Base-by-base conservation (phyloP, 2,113 vertebrate species). In the Columba janthina region DNA sequence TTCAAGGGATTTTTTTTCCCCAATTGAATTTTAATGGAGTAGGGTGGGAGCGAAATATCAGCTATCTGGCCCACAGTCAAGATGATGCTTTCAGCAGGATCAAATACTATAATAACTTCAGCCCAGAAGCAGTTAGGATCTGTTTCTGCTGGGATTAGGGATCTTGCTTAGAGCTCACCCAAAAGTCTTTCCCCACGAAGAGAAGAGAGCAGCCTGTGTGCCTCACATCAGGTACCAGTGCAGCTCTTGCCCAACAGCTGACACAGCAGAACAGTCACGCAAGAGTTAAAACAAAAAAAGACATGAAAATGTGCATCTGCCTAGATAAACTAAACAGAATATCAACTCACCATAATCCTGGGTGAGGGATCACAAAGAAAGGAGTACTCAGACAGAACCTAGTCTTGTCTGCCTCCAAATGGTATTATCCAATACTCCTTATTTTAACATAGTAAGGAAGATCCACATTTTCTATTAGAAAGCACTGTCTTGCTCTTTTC, bases 31-130 rank as follows among this genome's bases (percentile, higher is more conserved):
- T 86, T 58, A 62, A 8, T 1, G 5, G 4, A 0, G 2, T 50
- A 4, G 0, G 2, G 4, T 5, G 5, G 17, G 3, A 31, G 17
- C 2, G 0, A 64, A 65, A 56, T 34, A 73, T 31, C 77, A 73
- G 67, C n/a, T 46, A 4, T 17, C 22, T 32, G 22, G 22, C 32
- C 57, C 28, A 20, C 26, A 76, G 21, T 3, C 8, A 51, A 57
- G 40, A 34, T 2, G 3, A 17, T 0, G 1, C 10, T 46, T 46
- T 46, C 60, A 66, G 51, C 26, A 42, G 29, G 42, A 50, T 44
- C 6, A 60, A 8, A 32, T 12, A 18, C 20, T 38, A 13, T 18
- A 6, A 46, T 19, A 46, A 18, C 44, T n/a, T 58, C 64, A 22
- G 5, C 28, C 24, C 19, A 66, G n/a, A 57, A 81, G 29, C 36